Base-by-base conservation (phyloP, 2,888 invertebrate species). In the Heliconius aoede region DNA sequence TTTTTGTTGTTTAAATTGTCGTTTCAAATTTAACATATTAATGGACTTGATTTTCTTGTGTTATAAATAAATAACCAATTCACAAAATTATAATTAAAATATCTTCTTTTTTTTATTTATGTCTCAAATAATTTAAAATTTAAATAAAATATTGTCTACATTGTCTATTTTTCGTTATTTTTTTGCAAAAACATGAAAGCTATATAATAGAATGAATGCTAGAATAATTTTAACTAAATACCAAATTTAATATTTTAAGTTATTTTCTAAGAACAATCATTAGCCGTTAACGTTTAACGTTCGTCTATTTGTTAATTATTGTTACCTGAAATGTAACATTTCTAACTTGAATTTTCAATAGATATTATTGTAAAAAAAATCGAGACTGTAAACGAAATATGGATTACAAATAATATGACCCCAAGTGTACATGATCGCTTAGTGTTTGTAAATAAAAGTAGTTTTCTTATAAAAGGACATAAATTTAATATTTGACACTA, bases 371-470 rank as follows among this genome's bases (percentile, higher is more conserved):
- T n/a, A 62, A 21, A 26, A 36, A n/a, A 60, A 55, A 75, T 71
- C 61, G 32, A 78, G 76, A 79, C 78, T 79, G 78, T 78, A 58
- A 76, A 74, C 40, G 36, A 28, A 72, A 75, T 55, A 76, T 46
- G 40, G 51, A 72, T 30, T 62, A 75, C 73, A 78, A 72, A 40
- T 71, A 71, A 74, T 24, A 32, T 71, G 61, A 73, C 71, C 78
- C 78, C 78, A 51, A 67, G 18, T 77, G 76, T 78, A 78, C 76
- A 77, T n/a, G 75, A 61, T 69, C 69, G 67, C 68, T 76, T 77
- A 72, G 76, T 76, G 62, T 77, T 55, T 86, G 86, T 86, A 86
- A 86, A 86, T 86, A 87, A 85, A 76, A 30, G 83, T 87, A 87
- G 87, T 85, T 86, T 85, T 87, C 85, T 82, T 81, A 81, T 81